These are phyloP conservation scores for Aplochiton taeniatus DNA, from an alignment of 2,797 vertebrate species.

Conservation along the genomic window DNA sequence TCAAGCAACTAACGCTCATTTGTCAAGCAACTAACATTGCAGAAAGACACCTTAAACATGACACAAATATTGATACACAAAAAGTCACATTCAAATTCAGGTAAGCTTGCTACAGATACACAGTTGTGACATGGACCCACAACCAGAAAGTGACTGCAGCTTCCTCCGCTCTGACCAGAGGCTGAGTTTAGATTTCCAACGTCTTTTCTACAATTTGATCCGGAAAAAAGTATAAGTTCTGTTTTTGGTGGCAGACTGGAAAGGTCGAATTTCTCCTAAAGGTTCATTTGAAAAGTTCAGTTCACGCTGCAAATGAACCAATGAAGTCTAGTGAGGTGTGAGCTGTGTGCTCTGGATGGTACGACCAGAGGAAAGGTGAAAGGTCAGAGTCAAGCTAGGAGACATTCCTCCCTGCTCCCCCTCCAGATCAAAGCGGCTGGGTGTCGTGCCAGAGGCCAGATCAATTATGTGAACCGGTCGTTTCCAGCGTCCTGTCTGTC, in stretches of 20 bases:
- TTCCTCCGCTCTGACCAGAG: too few relatives aligned
- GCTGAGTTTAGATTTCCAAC: too few relatives aligned
- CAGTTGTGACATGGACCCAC: background rate
- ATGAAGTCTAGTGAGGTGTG: too few relatives aligned
- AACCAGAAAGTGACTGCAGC: too few relatives aligned
- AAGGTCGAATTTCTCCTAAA: too few relatives aligned
- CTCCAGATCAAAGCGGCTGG: slow-evolving; percentile 66
- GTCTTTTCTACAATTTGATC: too few relatives aligned
- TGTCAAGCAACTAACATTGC: slow-evolving; percentile 52
- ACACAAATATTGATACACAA: slow-evolving; percentile 47
- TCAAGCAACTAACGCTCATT: slow-evolving; percentile 59
- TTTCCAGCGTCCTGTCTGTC: slow-evolving; percentile 66
- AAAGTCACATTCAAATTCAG: slow-evolving; percentile 32
- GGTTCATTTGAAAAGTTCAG: too few relatives aligned
- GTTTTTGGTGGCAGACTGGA: too few relatives aligned
- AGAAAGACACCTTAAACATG: slow-evolving; percentile 50
- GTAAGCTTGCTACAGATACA: slow-evolving; percentile 2
- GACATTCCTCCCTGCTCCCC: slow-evolving; percentile 59
- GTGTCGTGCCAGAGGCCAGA: slow-evolving; percentile 65
- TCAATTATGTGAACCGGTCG: slow-evolving; percentile 69
- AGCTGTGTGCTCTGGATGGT: too few relatives aligned
- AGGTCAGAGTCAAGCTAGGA: slow-evolving; percentile 6
- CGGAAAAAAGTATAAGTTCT: too few relatives aligned
- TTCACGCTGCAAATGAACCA: too few relatives aligned
- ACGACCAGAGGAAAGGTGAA: too few relatives aligned